phyloP scores from a whole-genome alignment of 2,797 vertebrate genomes.

The Hafferia zeledoni region DNA sequence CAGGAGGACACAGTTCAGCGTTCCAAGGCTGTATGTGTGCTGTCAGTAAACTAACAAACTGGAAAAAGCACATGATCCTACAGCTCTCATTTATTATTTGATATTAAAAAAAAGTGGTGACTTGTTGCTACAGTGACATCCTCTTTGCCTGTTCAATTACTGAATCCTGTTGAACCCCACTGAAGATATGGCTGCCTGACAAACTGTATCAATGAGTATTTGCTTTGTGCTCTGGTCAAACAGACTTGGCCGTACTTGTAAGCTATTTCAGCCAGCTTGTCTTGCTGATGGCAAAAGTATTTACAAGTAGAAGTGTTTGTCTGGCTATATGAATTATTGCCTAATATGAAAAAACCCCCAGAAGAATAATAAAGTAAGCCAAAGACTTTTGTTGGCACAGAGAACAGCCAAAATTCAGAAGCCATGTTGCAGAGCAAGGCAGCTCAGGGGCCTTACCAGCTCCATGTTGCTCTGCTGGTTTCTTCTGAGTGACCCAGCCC shows the following conservation, averaged over 20 bases:
- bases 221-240: background rate
- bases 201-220: background rate
- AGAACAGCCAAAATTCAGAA: background rate
- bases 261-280: background rate
- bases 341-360: background rate
- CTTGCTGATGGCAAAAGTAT: background rate
- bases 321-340: background rate
- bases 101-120: background rate
- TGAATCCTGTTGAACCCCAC: background rate
- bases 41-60: background rate
- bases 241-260: background rate
- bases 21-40: background rate
- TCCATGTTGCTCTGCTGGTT: slow-evolving; percentile 33
- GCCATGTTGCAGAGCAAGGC: background rate
- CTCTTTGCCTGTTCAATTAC: background rate
- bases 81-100: background rate
- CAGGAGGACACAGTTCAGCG: background rate
- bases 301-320: background rate
- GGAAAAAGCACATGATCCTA: background rate
- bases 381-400: background rate
- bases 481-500: slow-evolving; percentile 85
- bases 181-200: background rate
- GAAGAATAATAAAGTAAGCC: background rate
- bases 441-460: slow-evolving; percentile 45
- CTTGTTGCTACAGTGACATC: background rate